Evolutionary conservation across 1,140 invertebrate species (phyloP).

Genomic region (Hylaeus volcanicus): DNA sequence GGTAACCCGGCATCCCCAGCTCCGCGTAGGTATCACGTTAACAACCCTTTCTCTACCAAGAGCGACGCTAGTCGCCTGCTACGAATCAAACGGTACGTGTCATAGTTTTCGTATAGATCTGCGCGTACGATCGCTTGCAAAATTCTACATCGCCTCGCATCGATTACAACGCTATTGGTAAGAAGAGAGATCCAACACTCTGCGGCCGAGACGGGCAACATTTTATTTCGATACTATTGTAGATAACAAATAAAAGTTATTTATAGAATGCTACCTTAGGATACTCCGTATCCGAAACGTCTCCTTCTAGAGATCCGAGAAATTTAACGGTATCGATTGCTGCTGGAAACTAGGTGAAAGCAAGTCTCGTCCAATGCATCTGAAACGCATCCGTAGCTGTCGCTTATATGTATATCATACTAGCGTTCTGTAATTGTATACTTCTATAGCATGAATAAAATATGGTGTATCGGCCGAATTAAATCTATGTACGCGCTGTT

Average conservation of each 20-base stretch:
- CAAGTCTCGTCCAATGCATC: constrained; percentile 9
- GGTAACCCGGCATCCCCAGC: neutral
- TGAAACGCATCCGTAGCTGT: neutral
- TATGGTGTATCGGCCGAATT: neutral
- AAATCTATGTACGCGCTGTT: neutral
- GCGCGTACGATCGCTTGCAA: no score
- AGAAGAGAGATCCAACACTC: no score
- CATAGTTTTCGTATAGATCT: no score
- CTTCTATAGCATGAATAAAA: neutral
- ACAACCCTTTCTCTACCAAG: neutral
- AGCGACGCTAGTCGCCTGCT: no score
- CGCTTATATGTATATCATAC: no score
- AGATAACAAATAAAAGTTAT: no score
- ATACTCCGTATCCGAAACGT: neutral
- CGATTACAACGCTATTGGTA: no score
- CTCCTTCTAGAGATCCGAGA: constrained; percentile 6
- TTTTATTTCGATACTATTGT: no score
- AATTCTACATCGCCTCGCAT: no score
- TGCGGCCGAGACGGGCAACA: no score
- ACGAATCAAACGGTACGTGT: no score
- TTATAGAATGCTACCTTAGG: no score
- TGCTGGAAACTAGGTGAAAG: constrained; percentile 14
- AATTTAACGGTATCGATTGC: constrained; percentile 14
- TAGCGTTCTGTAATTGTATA: constrained; percentile 3
- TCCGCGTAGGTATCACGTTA: neutral